Conservation (phyloP, 2,888 invertebrate genomes). For the Trilocha varians region DNA sequence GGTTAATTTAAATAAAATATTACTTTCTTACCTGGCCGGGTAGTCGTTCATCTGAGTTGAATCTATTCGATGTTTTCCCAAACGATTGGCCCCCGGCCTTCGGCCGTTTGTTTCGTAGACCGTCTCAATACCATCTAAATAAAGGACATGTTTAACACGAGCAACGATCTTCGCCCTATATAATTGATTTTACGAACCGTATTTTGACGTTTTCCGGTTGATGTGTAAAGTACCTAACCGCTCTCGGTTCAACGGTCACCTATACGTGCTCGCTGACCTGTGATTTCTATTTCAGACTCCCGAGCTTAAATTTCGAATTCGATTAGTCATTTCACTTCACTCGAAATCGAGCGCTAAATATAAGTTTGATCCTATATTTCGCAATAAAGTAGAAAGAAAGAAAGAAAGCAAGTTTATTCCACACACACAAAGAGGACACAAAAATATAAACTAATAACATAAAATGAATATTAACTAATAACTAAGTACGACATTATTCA, state of each 20-base stretch:
- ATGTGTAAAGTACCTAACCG: slow-evolving; percentile 35
- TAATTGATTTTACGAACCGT: slow-evolving; percentile 57
- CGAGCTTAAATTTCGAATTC: slow-evolving; percentile 18
- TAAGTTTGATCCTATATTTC: no score
- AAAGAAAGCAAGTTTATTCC: no score
- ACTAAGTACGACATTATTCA: no score
- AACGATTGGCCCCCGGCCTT: slow-evolving; percentile 44
- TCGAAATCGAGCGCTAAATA: slow-evolving; percentile 6
- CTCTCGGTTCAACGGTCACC: slow-evolving; percentile 16
- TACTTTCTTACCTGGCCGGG: slow-evolving; percentile 38
- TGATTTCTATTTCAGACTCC: slow-evolving; percentile 17
- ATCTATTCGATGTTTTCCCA: slow-evolving; percentile 46
- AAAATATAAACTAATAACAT: no score
- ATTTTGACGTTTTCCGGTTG: slow-evolving; percentile 48
- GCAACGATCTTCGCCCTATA: slow-evolving; percentile 38
- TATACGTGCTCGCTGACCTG: slow-evolving; percentile 25
- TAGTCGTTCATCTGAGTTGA: slow-evolving; percentile 39
- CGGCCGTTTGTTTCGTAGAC: slow-evolving; percentile 25
- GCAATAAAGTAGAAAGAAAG: no score
- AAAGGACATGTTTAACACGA: slow-evolving; percentile 55
- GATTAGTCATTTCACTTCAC: slow-evolving; percentile 17
- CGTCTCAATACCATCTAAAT: slow-evolving; percentile 45
- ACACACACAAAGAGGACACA: no score
- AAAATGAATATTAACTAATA: no score
- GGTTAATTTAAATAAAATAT: slow-evolving; percentile 58